phyloP scores from a whole-genome alignment of 2,888 invertebrate genomes.

The Netelia virgata region DNA sequence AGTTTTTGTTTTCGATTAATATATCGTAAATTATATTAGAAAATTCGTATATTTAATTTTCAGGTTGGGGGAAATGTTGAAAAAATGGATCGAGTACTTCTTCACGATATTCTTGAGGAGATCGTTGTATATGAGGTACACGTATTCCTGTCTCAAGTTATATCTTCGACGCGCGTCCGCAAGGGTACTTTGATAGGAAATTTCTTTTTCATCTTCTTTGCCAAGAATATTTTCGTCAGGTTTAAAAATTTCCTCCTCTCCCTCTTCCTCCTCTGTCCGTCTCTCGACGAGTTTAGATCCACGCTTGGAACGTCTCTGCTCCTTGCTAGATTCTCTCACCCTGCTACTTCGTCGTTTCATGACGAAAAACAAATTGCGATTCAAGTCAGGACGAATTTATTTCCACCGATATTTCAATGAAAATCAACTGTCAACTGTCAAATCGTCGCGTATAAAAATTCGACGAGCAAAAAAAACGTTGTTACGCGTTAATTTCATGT shows the following conservation, averaged over 20 bases:
- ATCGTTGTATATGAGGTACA: slow-evolving; percentile 73
- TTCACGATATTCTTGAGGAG: slow-evolving; percentile 67
- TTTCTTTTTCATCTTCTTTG: slow-evolving; percentile 20
- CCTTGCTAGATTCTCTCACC: slow-evolving; percentile 24
- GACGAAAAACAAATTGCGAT: neutral
- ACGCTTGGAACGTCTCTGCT: slow-evolving; percentile 50
- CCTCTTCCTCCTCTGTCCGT: slow-evolving; percentile 35
- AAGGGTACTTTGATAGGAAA: slow-evolving; percentile 66
- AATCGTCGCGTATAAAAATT: slow-evolving; percentile 14
- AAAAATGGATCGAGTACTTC: slow-evolving; percentile 62
- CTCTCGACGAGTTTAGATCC: slow-evolving; percentile 34
- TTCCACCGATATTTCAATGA: slow-evolving; percentile 11
- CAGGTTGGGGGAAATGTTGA: neutral
- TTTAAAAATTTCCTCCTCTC: slow-evolving; percentile 22
- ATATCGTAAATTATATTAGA: neutral
- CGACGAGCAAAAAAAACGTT: neutral
- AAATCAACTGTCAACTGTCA: slow-evolving; percentile 35
- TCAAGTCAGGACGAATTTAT: neutral
- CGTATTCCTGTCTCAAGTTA: slow-evolving; percentile 72
- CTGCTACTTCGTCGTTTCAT: slow-evolving; percentile 41
- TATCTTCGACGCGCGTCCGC: slow-evolving; percentile 72
- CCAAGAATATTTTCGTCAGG: slow-evolving; percentile 22
- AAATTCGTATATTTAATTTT: neutral
- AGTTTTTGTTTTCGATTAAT: no score
- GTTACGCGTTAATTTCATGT: neutral